These are phyloP conservation scores for Drosophila subquinaria DNA, from an alignment of 2,888 invertebrate genomes.

Conservation along the genomic window DNA sequence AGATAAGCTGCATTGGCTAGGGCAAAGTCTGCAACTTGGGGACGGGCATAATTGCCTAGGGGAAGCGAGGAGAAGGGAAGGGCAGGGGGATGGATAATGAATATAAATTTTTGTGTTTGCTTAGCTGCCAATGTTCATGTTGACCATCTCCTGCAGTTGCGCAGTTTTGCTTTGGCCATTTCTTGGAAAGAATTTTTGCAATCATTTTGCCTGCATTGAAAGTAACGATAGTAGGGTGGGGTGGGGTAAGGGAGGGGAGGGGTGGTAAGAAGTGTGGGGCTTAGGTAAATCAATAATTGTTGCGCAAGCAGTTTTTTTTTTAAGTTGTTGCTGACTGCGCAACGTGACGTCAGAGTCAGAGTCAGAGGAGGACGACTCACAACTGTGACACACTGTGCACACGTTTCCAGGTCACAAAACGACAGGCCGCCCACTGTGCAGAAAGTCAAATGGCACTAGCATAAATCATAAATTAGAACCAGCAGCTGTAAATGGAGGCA, in stretches of 20 bases:
- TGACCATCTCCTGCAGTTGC: constrained; percentile 27
- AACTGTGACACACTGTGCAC: constrained; percentile 46
- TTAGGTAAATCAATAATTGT: constrained; percentile 57
- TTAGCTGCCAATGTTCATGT: constrained; percentile 25
- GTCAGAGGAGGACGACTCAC: constrained; percentile 5
- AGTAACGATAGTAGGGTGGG: neutral
- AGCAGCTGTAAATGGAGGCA: constrained; percentile 60
- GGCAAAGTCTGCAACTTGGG: constrained; percentile 1
- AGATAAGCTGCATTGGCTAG: constrained; percentile 62
- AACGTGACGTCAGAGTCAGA: constrained; percentile 56
- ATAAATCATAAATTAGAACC: constrained; percentile 78
- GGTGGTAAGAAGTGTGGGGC: neutral
- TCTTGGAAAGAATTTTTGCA: constrained; percentile 69
- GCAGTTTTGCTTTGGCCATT: constrained; percentile 41
- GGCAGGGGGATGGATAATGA: constrained; percentile 33
- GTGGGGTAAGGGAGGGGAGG: neutral
- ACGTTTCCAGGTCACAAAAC: constrained; percentile 71
- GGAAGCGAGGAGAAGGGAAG: neutral
- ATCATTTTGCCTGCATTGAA: constrained; percentile 28
- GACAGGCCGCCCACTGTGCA: constrained; percentile 67
- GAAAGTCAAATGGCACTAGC: constrained; percentile 36
- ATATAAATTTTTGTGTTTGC: constrained; percentile 63
- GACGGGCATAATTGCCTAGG: constrained; percentile 2
- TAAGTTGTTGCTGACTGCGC: constrained; percentile 43
- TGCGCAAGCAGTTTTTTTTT: constrained; percentile 68